Conservation (phyloP, 2,113 vertebrate genomes). For the Tragelaphus scriptus region DNA sequence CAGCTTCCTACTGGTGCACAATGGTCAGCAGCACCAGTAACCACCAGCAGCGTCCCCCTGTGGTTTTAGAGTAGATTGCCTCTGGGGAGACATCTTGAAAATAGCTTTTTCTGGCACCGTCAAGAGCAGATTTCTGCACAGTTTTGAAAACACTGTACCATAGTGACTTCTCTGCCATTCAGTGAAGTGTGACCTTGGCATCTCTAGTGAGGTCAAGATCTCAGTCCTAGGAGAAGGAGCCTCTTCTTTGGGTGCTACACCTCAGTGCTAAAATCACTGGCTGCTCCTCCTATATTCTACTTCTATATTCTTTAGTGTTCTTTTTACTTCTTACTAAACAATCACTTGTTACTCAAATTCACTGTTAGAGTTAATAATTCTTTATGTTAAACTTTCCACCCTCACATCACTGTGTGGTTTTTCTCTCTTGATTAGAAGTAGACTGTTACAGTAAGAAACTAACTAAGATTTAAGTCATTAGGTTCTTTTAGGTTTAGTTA, state of each 20-base stretch:
- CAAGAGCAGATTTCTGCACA: neutral
- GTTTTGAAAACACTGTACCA: neutral
- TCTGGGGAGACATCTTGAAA: neutral
- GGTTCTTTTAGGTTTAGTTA: neutral
- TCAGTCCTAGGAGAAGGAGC: neutral
- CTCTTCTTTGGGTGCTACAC: neutral
- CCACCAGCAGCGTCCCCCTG: neutral
- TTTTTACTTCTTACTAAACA: neutral
- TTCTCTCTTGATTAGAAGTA: neutral
- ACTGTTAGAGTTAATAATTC: neutral
- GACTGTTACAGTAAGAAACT: neutral
- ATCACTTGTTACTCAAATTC: neutral
- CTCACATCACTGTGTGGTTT: neutral
- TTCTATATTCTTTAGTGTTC: neutral
- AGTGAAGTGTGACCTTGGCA: neutral
- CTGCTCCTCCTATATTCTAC: neutral
- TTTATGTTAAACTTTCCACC: neutral
- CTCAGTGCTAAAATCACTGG: neutral
- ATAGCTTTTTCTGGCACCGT: neutral
- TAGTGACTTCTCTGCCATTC: neutral
- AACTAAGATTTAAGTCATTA: neutral
- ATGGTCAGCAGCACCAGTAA: neutral
- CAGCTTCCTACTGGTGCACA: neutral
- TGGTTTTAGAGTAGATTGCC: neutral
- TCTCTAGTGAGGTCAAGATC: neutral